A percentile compares a stretch with the other conserved stretches of the same genome.
Evolutionary conservation across 2,888 invertebrate genomes (phyloP).

Genomic region (Galeopsomyia nigrocyanea): DNA sequence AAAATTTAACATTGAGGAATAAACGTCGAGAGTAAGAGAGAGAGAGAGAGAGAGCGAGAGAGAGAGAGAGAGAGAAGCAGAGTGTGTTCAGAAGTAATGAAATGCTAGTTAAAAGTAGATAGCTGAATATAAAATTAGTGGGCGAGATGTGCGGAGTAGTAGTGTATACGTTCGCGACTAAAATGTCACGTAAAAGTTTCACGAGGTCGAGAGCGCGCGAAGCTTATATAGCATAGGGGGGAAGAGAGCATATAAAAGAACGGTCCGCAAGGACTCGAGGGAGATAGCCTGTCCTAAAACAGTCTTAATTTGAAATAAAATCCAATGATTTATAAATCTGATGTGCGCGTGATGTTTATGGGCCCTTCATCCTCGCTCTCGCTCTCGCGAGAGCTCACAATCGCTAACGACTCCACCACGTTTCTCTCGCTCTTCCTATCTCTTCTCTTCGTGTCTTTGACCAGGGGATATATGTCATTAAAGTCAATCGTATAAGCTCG

Average conservation of each 20-base stretch:
- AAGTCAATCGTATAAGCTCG: conserved; percentile 40
- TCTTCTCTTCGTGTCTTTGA: conserved; percentile 1
- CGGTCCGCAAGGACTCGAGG: conserved; percentile 37
- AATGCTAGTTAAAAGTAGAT: not conserved
- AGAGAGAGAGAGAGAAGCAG: too few relatives aligned
- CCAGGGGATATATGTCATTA: conserved; percentile 34
- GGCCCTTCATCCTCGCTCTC: conserved; percentile 35
- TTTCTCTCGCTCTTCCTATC: conserved; percentile 15
- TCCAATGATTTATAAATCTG: conserved; percentile 61
- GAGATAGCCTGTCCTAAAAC: conserved; percentile 56
- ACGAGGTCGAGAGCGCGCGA: conserved; percentile 3
- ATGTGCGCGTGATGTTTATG: conserved; percentile 52
- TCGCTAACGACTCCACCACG: conserved; percentile 36
- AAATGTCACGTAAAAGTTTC: conserved; percentile 5
- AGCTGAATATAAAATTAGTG: too few relatives aligned
- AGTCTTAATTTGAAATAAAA: conserved; percentile 61
- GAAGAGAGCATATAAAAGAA: conserved; percentile 31
- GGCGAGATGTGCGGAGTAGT: too few relatives aligned
- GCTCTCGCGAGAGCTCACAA: conserved; percentile 25
- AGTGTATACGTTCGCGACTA: too few relatives aligned
- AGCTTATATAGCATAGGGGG: conserved; percentile 19
- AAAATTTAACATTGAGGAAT: too few relatives aligned
- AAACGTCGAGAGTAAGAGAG: too few relatives aligned
- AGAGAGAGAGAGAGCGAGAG: too few relatives aligned
- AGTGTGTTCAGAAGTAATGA: not conserved